Evolutionary conservation across 2,888 invertebrate genomes (phyloP).

Genomic region (Thecocarcelia acutangulata): DNA sequence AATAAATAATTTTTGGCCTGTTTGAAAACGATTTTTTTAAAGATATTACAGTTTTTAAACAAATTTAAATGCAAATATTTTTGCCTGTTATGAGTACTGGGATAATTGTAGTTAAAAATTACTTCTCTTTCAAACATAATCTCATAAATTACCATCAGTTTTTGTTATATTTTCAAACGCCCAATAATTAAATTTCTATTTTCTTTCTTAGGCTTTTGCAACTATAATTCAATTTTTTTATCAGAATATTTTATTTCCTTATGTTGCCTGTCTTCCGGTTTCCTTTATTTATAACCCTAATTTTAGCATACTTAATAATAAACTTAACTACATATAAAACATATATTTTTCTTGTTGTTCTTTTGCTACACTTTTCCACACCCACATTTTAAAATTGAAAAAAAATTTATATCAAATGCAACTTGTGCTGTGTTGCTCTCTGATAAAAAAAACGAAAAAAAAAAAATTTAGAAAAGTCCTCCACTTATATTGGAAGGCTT

Average conservation of each 20-base stretch:
- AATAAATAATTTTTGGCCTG: no score
- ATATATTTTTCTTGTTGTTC: constrained; percentile 27
- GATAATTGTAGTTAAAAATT: no score
- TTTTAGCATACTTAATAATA: constrained; percentile 58
- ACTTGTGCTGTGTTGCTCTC: constrained; percentile 33
- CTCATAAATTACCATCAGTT: no score
- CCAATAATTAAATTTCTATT: neutral
- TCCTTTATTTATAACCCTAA: constrained; percentile 55
- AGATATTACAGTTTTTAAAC: no score
- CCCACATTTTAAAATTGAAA: constrained; percentile 32
- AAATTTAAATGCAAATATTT: no score
- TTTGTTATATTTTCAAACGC: neutral
- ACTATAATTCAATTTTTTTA: constrained; percentile 53
- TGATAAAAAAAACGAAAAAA: constrained; percentile 5
- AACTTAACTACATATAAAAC: constrained; percentile 53
- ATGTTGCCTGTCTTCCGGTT: constrained; percentile 51
- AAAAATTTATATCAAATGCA: constrained; percentile 2
- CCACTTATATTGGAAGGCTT: constrained; percentile 89
- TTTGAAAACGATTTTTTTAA: no score
- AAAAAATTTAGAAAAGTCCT: constrained; percentile 82
- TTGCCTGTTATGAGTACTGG: no score
- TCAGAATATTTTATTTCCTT: constrained; percentile 54
- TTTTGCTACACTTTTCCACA: neutral
- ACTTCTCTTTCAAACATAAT: no score
- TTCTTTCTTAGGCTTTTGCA: neutral